Conservation (phyloP, 2,797 vertebrate genomes). For the Clarias laeviceps region DNA sequence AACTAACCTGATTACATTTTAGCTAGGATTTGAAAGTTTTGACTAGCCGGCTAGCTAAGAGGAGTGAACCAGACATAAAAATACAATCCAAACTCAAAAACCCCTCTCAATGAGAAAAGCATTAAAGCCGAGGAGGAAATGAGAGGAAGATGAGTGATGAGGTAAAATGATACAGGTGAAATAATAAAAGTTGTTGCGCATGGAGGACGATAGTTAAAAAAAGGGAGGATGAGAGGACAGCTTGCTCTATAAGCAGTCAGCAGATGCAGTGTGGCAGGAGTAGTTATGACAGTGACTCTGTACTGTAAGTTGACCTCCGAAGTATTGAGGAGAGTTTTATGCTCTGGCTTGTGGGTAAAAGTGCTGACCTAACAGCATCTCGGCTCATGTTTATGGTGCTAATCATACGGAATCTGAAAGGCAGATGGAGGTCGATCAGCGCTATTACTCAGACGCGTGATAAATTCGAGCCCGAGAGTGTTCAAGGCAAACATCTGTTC, state of each 20-base stretch:
- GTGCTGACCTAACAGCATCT: slow-evolving; percentile 37
- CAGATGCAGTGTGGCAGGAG: slow-evolving; percentile 20
- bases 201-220: no score
- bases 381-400: slow-evolving; percentile 1
- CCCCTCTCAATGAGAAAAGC: not conserved
- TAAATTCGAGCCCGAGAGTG: slow-evolving; percentile 14
- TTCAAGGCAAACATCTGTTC: slow-evolving; percentile 47
- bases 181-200: not conserved
- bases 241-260: slow-evolving; percentile 18
- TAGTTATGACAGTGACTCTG: slow-evolving; percentile 38
- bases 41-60: no score
- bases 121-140: not conserved
- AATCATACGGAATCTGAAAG: slow-evolving; percentile 31
- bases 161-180: slow-evolving; percentile 29
- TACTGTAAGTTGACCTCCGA: slow-evolving; percentile 36
- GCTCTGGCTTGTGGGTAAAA: not conserved
- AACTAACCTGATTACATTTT: not conserved
- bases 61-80: not conserved
- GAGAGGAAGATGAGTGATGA: not conserved
- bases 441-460: slow-evolving; percentile 6
- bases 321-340: not conserved
- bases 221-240: slow-evolving; percentile 8
- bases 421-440: slow-evolving; percentile 25
- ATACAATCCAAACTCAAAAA: not conserved
- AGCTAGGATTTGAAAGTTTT: not conserved